Evolutionary conservation across 2,113 vertebrate genomes (phyloP).

Genomic region (Felis catus): F.catus_Fca126_mat1.0 CM031414.1:137110001-137110500

Average conservation of each 20-base stretch:
- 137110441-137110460: not conserved
- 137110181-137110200: not conserved
- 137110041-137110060: no score
- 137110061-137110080: no score
- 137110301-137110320: not conserved
- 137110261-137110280: no score
- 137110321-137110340: not conserved
- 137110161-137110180: no score
- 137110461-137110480: not conserved
- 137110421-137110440: not conserved
- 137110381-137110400: not conserved
- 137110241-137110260: not conserved
- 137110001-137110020: rapidly evolving
- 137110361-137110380: rapidly evolving
- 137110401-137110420: rapidly evolving
- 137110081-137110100: not conserved
- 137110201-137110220: not conserved
- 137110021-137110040: not conserved
- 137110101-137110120: no score
- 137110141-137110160: no score
- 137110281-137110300: no score
- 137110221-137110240: not conserved
- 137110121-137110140: not conserved
- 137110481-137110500: rapidly evolving
- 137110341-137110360: not conserved